Base-by-base conservation (phyloP, 2,797 vertebrate genomes). In the Anguilla megastoma region DNA sequence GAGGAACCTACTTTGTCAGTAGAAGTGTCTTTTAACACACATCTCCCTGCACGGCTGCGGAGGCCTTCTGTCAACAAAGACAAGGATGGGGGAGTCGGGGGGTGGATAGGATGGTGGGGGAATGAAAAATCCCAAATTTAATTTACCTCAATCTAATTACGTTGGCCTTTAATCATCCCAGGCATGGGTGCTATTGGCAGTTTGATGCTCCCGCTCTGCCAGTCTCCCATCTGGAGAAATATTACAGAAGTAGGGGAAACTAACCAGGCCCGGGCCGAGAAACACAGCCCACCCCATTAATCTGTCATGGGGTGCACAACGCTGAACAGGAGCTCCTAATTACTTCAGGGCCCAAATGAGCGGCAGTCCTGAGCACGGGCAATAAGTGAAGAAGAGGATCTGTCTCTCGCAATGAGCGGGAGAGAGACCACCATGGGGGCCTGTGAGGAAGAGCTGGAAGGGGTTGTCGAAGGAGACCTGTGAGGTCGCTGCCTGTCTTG, bases 111-210 rank as follows among this genome's bases (percentile, higher is more conserved):
- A 93, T 89, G 92, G 96, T 95, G 96, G 96, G 96, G 95, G 95
- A 94, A 96, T 92, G 85, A 89, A 94, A 76, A 93, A 95, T 95
- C 95, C 96, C 94, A 96, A 97, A 97, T 97, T 97, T 97, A 96
- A 97, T 97, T 94, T 96, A 96, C 94, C 96, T 96, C 96, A 96
- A 96, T 97, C 96, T 97, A 97, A 98, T 98, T 98, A 97, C 96
- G 96, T 96, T 96, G 96, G 96, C 96, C 96, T 97, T 98, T 98
- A 97, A 98, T 98, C 97, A 97, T 97, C 96, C 96, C 96, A 96
- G 97, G 96, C 96, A 96, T 96, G 97, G 97, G 96, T 95, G 96
- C 95, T 96, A 97, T 95, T 96, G 96, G 97, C 96, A 96, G 96
- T 96, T 95, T 95, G 94, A 96, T 95, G 96, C 94, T 95, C 96